Conservation (phyloP, 1,140 invertebrate genomes). For the Xylocopa sonorina region DNA sequence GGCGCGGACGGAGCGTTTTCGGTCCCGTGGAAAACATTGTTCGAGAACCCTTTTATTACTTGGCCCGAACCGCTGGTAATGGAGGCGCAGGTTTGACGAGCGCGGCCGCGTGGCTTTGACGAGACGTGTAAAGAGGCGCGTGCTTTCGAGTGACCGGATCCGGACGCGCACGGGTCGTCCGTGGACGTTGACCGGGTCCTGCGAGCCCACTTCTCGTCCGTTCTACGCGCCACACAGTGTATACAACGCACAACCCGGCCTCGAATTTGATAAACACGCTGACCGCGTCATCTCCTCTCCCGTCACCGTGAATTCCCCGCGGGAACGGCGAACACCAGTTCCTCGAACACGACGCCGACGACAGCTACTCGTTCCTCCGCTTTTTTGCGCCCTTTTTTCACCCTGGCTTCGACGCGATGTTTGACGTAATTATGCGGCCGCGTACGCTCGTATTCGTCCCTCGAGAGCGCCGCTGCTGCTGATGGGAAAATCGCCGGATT, state of each 20-base stretch:
- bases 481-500: no score
- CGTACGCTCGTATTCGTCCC: no score
- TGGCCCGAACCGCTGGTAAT: neutral
- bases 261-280: constrained; percentile 38
- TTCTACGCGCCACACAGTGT: constrained; percentile 26
- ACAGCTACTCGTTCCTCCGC: neutral
- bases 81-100: neutral
- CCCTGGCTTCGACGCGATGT: neutral
- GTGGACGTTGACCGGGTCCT: neutral
- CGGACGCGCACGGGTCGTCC: no score
- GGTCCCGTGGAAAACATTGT: neutral
- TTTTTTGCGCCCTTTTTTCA: neutral
- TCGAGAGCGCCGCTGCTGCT: no score
- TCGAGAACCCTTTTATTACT: neutral
- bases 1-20: neutral
- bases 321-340: neutral
- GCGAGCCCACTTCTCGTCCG: constrained; percentile 41
- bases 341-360: neutral
- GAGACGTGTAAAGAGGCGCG: constrained; percentile 36
- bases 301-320: neutral
- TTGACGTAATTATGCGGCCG: no score
- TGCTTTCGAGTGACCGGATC: constrained; percentile 38
- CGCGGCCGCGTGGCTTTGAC: constrained; percentile 51
- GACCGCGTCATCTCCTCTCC: neutral
- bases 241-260: neutral